Percentiles rank a stretch among this genome's conserved stretches.
These are phyloP conservation scores for Brachymystax lenok DNA, from an alignment of 2,797 vertebrate genomes.

Conservation along the genomic window DNA sequence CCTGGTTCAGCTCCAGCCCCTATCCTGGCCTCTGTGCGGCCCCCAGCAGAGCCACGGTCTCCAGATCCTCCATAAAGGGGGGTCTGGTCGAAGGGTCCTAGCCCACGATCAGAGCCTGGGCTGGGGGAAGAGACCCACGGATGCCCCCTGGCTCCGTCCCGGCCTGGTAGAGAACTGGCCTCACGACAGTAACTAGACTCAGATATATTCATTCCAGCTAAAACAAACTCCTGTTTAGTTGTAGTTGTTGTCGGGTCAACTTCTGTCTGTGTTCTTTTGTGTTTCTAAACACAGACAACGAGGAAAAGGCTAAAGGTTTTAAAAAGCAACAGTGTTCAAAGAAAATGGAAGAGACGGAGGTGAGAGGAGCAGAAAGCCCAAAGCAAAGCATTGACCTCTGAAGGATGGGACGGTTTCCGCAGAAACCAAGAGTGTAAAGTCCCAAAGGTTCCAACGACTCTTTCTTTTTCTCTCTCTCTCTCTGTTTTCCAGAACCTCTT, in stretches of 20 bases:
- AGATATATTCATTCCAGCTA: slow-evolving; percentile 95
- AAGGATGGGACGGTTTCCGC: background rate
- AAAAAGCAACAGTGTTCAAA: no score
- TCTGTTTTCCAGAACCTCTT: slow-evolving; percentile 7
- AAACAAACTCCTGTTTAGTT: slow-evolving; percentile 72
- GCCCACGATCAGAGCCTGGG: slow-evolving; percentile 79
- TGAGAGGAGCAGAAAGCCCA: slow-evolving; percentile 21
- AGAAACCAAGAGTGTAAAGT: slow-evolving; percentile 33
- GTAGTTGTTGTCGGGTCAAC: slow-evolving; percentile 42
- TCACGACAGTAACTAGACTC: slow-evolving; percentile 86
- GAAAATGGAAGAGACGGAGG: no score
- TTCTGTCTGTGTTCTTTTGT: no score
- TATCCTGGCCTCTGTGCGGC: slow-evolving; percentile 56
- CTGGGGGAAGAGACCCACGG: slow-evolving; percentile 84
- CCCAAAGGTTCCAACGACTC: slow-evolving; percentile 53
- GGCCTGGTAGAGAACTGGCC: slow-evolving; percentile 79
- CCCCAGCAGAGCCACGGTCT: slow-evolving; percentile 68
- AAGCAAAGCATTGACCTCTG: slow-evolving; percentile 61
- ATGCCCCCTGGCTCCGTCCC: slow-evolving; percentile 70
- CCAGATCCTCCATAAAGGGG: slow-evolving; percentile 50
- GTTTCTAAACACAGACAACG: no score
- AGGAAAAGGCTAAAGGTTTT: background rate
- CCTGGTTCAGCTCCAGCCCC: slow-evolving; percentile 36
- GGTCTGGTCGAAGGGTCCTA: slow-evolving; percentile 71
- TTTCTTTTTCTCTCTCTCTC: background rate